Percentiles rank a stretch among this genome's conserved stretches.
Conservation (phyloP, 2,113 vertebrate genomes). For the Xyliphius kryptos region DNA sequence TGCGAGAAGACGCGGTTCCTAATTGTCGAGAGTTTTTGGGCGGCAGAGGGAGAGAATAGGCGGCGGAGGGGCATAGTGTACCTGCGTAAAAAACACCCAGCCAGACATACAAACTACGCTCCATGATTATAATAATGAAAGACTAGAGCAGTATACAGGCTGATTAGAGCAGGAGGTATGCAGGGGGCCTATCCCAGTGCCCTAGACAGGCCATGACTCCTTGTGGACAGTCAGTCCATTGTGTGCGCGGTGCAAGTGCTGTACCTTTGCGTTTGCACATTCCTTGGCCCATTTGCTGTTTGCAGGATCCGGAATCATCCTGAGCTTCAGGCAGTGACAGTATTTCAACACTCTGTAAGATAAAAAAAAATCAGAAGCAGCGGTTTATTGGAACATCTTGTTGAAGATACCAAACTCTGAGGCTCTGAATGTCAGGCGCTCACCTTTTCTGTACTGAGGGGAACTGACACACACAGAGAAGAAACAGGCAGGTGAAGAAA, state of each 20-base stretch:
- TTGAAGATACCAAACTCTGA: background rate
- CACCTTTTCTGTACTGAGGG: slow-evolving; percentile 55
- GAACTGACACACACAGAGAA: slow-evolving; percentile 44
- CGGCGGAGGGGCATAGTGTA: too few species aligned
- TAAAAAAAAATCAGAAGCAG: background rate
- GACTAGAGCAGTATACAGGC: too few species aligned
- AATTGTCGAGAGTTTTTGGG: too few species aligned
- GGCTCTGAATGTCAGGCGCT: background rate
- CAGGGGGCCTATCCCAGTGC: too few species aligned
- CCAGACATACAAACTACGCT: too few species aligned
- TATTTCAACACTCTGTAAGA: slow-evolving; percentile 43
- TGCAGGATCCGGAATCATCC: slow-evolving; percentile 65
- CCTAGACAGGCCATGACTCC: too few species aligned
- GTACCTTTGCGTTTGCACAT: slow-evolving; percentile 54
- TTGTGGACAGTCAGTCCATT: too few species aligned
- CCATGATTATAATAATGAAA: too few species aligned
- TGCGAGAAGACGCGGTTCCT: too few species aligned
- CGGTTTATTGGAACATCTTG: background rate
- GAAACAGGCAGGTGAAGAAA: slow-evolving; percentile 16
- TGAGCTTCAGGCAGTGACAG: slow-evolving; percentile 49
- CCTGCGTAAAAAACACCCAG: too few species aligned
- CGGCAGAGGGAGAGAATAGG: too few species aligned
- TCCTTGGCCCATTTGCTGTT: slow-evolving; percentile 73
- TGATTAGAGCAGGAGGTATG: too few species aligned
- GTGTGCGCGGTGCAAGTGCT: background rate